Conservation (phyloP, 1,140 invertebrate species). For the Macrostomum lignano region DNA sequence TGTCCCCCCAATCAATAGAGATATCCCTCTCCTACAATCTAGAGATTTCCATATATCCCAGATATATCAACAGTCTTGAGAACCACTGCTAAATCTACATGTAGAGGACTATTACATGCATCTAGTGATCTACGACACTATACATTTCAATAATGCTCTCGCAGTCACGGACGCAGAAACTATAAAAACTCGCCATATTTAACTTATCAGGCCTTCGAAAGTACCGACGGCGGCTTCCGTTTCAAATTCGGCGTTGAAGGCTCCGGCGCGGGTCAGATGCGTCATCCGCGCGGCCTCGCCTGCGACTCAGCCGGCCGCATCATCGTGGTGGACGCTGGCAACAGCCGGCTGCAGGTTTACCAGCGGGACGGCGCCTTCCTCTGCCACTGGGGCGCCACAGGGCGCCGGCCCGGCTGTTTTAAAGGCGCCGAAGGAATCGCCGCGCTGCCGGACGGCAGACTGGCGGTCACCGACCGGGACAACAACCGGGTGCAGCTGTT, state of each 20-base stretch:
- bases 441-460: conserved; percentile 61
- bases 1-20: too few relatives aligned
- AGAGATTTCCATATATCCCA: too few relatives aligned
- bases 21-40: too few relatives aligned
- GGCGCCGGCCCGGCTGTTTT: conserved; percentile 69
- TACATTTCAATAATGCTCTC: conserved; percentile 27
- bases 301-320: conserved; percentile 91
- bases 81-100: too few relatives aligned
- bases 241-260: conserved; percentile 16
- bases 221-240: conserved; percentile 18
- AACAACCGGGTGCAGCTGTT: too few relatives aligned
- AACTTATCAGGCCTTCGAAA: conserved; percentile 19
- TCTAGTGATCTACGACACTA: conserved; percentile 18
- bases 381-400: conserved; percentile 70
- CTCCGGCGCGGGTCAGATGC: conserved; percentile 37
- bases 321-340: conserved; percentile 80
- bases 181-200: conserved; percentile 12
- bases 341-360: conserved; percentile 92
- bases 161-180: conserved; percentile 11
- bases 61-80: too few relatives aligned
- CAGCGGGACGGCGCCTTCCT: conserved; percentile 23
- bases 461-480: conserved; percentile 79
- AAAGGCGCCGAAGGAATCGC: conserved; percentile 80
- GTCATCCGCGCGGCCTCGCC: conserved; percentile 86
- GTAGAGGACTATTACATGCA: conserved; percentile 15